phyloP scores from a whole-genome alignment of 2,888 invertebrate species.

The Malacosoma neustria region DNA sequence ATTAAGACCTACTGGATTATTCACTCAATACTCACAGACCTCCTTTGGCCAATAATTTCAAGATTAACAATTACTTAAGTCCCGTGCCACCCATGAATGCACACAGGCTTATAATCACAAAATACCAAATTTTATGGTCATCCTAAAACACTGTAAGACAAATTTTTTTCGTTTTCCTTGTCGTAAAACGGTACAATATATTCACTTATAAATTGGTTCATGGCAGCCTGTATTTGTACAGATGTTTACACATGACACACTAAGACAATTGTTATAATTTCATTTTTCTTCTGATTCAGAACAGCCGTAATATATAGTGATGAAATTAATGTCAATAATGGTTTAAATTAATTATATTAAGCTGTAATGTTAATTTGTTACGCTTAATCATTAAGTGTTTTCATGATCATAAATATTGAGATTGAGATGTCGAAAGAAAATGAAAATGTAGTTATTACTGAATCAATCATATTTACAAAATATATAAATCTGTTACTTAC shows the following conservation, averaged over 20 bases:
- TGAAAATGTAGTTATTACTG: too few species aligned
- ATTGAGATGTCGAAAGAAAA: too few species aligned
- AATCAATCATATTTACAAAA: too few species aligned
- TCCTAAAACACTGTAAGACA: background rate
- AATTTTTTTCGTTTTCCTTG: constrained; percentile 5
- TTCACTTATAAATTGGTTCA: constrained; percentile 56
- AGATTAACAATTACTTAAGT: too few species aligned
- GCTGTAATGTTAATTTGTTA: background rate
- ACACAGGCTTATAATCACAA: background rate
- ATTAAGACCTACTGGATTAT: too few species aligned
- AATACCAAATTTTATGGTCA: background rate
- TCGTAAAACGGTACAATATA: constrained; percentile 39
- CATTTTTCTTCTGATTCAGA: constrained; percentile 47
- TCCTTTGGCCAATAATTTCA: too few species aligned
- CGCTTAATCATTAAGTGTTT: too few species aligned
- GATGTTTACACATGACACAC: constrained; percentile 29
- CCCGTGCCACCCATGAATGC: too few species aligned
- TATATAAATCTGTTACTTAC: too few species aligned
- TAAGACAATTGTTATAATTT: constrained; percentile 41
- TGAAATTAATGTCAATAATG: constrained; percentile 23
- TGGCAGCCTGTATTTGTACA: constrained; percentile 48
- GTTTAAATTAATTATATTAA: constrained; percentile 16
- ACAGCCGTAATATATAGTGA: constrained; percentile 17
- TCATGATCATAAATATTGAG: too few species aligned
- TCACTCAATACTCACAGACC: too few species aligned